Base-by-base conservation (phyloP, 92 coral and sea anemone species). In the Parazoanthus darwini region DNA sequence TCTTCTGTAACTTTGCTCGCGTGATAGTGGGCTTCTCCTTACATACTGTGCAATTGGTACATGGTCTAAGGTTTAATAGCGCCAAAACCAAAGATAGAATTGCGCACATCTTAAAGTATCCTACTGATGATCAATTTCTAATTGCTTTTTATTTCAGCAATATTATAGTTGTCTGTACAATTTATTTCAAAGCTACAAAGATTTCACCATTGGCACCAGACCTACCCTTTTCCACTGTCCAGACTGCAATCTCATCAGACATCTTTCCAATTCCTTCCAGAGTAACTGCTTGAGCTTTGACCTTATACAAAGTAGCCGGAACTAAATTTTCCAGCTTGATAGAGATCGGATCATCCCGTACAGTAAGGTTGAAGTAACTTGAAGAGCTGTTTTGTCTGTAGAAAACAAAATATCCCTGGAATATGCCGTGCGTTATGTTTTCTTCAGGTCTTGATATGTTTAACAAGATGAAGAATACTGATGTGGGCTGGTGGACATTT, bases 371-470 rank as follows among this genome's bases (percentile, higher is more conserved):
- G 37, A 72, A 66, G 76, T 82, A 82, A 46, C 23, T 43, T 15
- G 56, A 82, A 22, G 65, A 67, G 59, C 86, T 43, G 37, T 67
- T 66, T 14, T 22, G 39, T 72, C 56, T 43, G 56, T 82, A 82
- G 77, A 66, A 42, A 13, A 82, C 38, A 37, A 58, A 26, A 33
- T 82, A 82, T 13, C 86, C 86, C 37, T 82, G 86, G 63, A 82
- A 65, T 68, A 82, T 67, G 29, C 73, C 59, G 5, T 71, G 86
- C 23, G 46, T 82, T 14, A 65, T 15, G 77, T 42, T 39, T 23
- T 82, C 77, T 66, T 77, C 11, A 0, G 86, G 86, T 26, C 59
- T 71, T 82, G 77, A 33, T 43, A 67, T 82, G 8, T 43, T n/a
- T 58, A 82, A 6, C 74, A 35, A 58, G 8, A 81, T 56, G 18